These are phyloP conservation scores for Lates japonicus DNA, from an alignment of 2,797 vertebrate genomes.

Conservation along the genomic window DNA sequence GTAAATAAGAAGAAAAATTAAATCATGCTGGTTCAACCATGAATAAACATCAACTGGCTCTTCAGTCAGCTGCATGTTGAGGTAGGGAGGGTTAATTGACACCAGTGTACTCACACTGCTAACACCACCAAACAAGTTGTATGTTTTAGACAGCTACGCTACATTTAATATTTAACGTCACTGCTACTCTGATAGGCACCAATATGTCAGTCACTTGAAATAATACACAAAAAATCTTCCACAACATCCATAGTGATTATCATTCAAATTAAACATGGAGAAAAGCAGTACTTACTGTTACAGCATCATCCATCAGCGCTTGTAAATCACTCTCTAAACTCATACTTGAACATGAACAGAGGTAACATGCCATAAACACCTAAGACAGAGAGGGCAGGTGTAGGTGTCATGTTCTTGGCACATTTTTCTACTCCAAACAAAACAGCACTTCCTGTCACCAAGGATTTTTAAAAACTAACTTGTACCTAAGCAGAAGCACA, in stretches of 20 bases:
- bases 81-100: not conserved
- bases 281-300: conserved; percentile 13
- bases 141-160: not conserved
- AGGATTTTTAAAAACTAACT: not conserved
- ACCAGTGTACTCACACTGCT: not conserved
- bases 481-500: not conserved
- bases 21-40: not conserved
- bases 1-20: not conserved
- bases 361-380: not conserved
- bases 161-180: not conserved
- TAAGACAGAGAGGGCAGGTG: not conserved
- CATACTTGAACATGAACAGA: not conserved
- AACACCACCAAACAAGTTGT: not conserved
- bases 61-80: not conserved
- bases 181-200: not conserved
- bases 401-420: too few species aligned
- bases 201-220: not conserved
- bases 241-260: not conserved
- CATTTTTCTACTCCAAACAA: not conserved
- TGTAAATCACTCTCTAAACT: not conserved
- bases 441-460: conserved; percentile 11
- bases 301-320: not conserved
- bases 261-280: not conserved
- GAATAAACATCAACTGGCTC: not conserved
- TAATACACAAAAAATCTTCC: not conserved